phyloP scores from a whole-genome alignment of 2,888 invertebrate genomes.

The Sarcophaga caerulescens region DNA sequence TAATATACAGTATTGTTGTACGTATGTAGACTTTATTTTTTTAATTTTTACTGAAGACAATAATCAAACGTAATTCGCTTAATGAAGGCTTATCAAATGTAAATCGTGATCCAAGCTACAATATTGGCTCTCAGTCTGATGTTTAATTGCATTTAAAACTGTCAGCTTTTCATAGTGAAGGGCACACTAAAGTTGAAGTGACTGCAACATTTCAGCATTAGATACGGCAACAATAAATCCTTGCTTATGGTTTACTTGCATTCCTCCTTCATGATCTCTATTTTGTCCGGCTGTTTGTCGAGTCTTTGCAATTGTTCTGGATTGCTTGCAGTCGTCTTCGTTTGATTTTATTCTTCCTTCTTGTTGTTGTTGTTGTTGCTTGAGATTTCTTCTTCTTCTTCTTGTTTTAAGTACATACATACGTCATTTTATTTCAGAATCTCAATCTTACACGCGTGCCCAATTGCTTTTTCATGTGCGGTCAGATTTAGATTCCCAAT shows the following conservation, averaged over 20 bases:
- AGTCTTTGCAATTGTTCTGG: neutral
- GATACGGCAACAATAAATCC: neutral
- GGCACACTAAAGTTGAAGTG: conserved; percentile 24
- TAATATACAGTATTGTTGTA: no score
- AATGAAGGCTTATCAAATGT: no score
- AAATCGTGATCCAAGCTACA: neutral
- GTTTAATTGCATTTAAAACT: neutral
- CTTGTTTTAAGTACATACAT: conserved; percentile 12
- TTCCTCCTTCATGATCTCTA: conserved; percentile 34
- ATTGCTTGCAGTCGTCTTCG: conserved; percentile 50
- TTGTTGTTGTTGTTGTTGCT: neutral
- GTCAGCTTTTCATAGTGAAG: conserved; percentile 26
- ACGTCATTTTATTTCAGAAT: conserved; percentile 34
- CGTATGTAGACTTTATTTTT: no score
- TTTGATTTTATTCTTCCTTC: conserved; percentile 31
- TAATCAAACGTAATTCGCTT: no score
- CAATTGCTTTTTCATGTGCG: conserved; percentile 60
- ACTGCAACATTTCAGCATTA: neutral
- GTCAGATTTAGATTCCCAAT: conserved; percentile 38
- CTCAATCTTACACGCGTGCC: conserved; percentile 58
- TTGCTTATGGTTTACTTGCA: conserved; percentile 6
- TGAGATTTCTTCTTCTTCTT: conserved; percentile 28
- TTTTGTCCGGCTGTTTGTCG: conserved; percentile 1
- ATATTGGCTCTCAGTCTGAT: neutral
- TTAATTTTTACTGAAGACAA: no score